These are phyloP conservation scores for Mionectes macconnelli DNA, from an alignment of 2,113 vertebrate genomes.

Conservation along the genomic window DNA sequence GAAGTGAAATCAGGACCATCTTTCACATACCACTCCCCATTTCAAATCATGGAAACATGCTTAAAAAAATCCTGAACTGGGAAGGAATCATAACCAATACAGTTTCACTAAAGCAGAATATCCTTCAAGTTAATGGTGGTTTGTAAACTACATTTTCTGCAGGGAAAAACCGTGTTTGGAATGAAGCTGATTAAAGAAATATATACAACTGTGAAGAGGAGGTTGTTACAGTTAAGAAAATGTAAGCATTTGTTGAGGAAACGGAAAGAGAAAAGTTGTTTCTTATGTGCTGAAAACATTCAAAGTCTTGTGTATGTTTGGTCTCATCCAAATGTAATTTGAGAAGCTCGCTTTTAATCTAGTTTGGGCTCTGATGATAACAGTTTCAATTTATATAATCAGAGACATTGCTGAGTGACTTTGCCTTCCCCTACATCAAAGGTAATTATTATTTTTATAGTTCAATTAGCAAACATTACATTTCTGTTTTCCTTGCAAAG, in stretches of 20 bases:
- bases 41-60: not conserved
- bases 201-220: not conserved
- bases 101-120: not conserved
- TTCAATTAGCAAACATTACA: constrained; percentile 75
- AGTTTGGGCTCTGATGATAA: constrained; percentile 62
- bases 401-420: constrained; percentile 64
- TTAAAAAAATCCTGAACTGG: not conserved
- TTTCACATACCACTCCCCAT: rapidly evolving
- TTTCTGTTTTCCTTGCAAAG: constrained; percentile 68
- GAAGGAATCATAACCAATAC: not conserved
- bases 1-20: not conserved
- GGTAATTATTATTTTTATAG: constrained; percentile 78
- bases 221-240: not conserved
- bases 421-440: constrained; percentile 68
- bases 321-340: constrained; percentile 25
- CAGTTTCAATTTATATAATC: constrained; percentile 67
- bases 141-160: not conserved
- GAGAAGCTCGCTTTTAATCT: constrained; percentile 58
- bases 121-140: not conserved
- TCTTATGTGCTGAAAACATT: not conserved
- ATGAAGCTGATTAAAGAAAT: not conserved
- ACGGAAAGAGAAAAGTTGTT: not conserved
- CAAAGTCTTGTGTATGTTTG: not conserved
- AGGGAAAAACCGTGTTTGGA: not conserved
- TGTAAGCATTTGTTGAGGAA: not conserved